Conservation (phyloP, 1,140 invertebrate genomes). For the Lordiphosa collinella region DNA sequence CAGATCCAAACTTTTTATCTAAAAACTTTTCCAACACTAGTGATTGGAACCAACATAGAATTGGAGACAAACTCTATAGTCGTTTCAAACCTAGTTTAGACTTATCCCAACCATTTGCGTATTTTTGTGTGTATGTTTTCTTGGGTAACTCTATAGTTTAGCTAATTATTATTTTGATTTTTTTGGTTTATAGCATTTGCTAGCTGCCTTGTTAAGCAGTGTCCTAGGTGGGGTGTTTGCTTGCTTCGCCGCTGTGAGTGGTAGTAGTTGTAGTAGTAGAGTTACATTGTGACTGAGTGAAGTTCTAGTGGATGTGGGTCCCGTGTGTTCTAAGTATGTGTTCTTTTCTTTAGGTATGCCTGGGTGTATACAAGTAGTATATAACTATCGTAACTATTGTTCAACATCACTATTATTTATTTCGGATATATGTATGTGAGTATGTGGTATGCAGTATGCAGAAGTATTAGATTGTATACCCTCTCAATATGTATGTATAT, state of each 20-base stretch:
- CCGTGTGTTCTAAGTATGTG: slow-evolving; percentile 7
- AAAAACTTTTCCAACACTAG: no score
- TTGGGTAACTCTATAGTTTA: slow-evolving; percentile 38
- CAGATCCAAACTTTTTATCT: no score
- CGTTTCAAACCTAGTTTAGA: no score
- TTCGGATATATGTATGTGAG: neutral
- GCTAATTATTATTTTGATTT: slow-evolving; percentile 57
- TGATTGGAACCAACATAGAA: no score
- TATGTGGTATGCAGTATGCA: slow-evolving; percentile 1
- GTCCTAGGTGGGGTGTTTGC: slow-evolving; percentile 73
- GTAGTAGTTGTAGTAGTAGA: neutral
- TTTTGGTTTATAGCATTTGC: slow-evolving; percentile 46
- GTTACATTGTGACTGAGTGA: slow-evolving; percentile 17
- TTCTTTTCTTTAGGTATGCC: no score
- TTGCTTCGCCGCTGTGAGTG: slow-evolving; percentile 58
- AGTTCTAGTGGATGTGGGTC: slow-evolving; percentile 35
- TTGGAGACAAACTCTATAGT: no score
- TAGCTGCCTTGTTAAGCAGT: slow-evolving; percentile 69
- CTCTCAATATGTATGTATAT: neutral
- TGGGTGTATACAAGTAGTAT: slow-evolving; percentile 26
- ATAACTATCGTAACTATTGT: slow-evolving; percentile 26
- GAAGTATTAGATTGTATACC: neutral
- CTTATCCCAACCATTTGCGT: slow-evolving; percentile 8
- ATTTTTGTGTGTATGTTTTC: slow-evolving; percentile 5
- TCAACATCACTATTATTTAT: slow-evolving; percentile 10